Evolutionary conservation across 2,888 invertebrate genomes (phyloP).

Genomic region (Plemyria rubiginata): DNA sequence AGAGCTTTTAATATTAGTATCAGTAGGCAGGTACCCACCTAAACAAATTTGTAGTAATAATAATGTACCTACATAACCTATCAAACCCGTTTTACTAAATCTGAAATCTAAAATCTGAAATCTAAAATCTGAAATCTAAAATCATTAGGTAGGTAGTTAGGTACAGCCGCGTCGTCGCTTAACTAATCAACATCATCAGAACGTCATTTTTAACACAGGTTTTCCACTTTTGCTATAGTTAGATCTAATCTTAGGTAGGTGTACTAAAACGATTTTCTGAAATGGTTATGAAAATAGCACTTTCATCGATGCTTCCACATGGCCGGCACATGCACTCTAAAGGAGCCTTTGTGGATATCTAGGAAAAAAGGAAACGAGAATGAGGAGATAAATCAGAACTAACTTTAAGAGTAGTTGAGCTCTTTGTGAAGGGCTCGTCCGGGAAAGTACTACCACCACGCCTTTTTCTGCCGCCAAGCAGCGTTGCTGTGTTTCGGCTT

Average conservation of each 20-base stretch:
- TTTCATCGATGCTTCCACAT: conserved; percentile 95
- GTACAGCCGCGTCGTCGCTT: too few species aligned
- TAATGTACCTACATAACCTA: neutral
- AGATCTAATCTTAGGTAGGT: conserved; percentile 33
- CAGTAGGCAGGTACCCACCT: neutral
- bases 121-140: neutral
- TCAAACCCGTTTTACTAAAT: too few species aligned
- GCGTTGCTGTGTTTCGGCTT: too few species aligned
- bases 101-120: too few species aligned
- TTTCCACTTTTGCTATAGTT: neutral
- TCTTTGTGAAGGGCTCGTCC: too few species aligned
- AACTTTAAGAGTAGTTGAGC: too few species aligned
- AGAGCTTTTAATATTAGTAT: conserved; percentile 8
- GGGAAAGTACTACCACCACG: too few species aligned
- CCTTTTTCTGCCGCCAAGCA: too few species aligned
- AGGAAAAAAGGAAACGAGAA: conserved; percentile 41
- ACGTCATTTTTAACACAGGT: too few species aligned
- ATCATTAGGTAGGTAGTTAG: too few species aligned
- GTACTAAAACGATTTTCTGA: conserved; percentile 86
- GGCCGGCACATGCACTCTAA: conserved; percentile 97
- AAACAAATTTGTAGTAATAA: neutral
- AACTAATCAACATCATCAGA: too few species aligned
- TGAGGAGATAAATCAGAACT: neutral
- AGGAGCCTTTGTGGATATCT: conserved; percentile 97
- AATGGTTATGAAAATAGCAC: conserved; percentile 92